phyloP scores from a whole-genome alignment of 1,140 invertebrate genomes.

The Thalassaphorura encarpata region DNA sequence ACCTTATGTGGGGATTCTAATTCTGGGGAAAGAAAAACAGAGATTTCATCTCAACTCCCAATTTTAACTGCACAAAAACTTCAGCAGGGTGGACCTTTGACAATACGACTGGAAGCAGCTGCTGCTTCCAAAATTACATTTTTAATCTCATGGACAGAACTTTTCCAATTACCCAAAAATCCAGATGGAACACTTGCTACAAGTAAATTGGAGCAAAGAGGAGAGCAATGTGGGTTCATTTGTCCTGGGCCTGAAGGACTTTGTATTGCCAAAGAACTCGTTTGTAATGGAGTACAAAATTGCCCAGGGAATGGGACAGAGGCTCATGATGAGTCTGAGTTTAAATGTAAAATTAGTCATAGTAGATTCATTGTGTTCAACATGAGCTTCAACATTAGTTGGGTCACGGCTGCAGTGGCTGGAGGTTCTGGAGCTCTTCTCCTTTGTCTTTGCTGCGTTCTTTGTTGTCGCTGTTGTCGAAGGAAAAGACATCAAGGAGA shows the following conservation, averaged over 20 bases:
- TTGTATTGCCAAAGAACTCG: constrained; percentile 65
- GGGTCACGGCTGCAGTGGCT: constrained; percentile 27
- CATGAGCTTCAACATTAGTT: constrained; percentile 22
- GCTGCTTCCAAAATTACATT: constrained; percentile 69
- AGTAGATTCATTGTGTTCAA: constrained; percentile 28
- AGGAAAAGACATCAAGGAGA: too few species aligned
- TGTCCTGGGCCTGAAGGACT: constrained; percentile 66
- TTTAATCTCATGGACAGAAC: constrained; percentile 77
- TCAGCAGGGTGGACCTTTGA: constrained; percentile 36
- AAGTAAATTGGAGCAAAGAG: constrained; percentile 45
- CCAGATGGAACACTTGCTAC: constrained; percentile 65
- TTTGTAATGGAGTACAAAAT: constrained; percentile 78
- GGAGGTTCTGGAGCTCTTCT: constrained; percentile 18
- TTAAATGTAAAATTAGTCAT: constrained; percentile 31
- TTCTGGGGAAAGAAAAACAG: constrained; percentile 51
- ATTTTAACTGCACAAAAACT: constrained; percentile 64
- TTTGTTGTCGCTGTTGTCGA: constrained; percentile 25
- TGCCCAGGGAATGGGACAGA: constrained; percentile 54
- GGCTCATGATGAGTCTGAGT: constrained; percentile 34
- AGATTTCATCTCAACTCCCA: constrained; percentile 46
- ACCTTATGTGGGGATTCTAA: constrained; percentile 67
- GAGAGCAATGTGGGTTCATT: constrained; percentile 56
- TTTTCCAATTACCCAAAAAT: constrained; percentile 74
- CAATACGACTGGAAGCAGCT: constrained; percentile 42
- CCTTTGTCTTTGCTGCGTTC: constrained; percentile 26